phyloP scores from a whole-genome alignment of 2,113 vertebrate species.

The Rhabdomys dilectus region DNA sequence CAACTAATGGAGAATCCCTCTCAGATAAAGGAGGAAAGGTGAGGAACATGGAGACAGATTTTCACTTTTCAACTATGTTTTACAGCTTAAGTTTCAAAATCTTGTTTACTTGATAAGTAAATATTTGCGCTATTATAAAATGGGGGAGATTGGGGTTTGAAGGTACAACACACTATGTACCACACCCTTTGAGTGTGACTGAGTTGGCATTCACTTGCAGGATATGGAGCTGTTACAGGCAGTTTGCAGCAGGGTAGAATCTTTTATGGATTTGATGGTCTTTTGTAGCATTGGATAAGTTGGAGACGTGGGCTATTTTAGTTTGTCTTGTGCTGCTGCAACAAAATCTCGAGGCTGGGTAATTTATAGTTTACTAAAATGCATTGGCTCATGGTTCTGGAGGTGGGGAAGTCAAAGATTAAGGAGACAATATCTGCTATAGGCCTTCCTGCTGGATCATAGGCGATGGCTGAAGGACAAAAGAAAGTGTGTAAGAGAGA shows the following conservation, averaged over 20 bases:
- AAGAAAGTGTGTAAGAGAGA: background rate
- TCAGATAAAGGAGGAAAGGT: background rate
- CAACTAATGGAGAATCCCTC: background rate
- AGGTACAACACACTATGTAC: background rate
- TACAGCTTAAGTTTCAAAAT: background rate
- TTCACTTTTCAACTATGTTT: background rate
- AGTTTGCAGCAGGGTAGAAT: background rate
- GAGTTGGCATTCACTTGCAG: background rate
- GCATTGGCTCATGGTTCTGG: background rate
- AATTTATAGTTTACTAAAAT: background rate
- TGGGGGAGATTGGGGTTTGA: background rate
- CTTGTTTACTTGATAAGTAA: background rate
- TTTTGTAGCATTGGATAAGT: background rate
- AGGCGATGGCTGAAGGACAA: background rate
- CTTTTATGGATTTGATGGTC: background rate
- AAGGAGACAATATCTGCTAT: background rate
- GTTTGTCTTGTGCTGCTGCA: background rate
- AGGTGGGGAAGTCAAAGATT: background rate
- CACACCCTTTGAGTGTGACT: background rate
- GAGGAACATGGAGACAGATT: background rate
- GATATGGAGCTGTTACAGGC: background rate
- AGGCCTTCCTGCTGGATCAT: background rate
- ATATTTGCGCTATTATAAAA: constrained; percentile 24
- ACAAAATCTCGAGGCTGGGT: background rate
- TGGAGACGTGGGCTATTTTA: background rate